Evolutionary conservation across 1,140 invertebrate genomes (phyloP), one percentile per base, ranked within the genome.

Genomic region (Aphaenogaster ashmeadi): DNA sequence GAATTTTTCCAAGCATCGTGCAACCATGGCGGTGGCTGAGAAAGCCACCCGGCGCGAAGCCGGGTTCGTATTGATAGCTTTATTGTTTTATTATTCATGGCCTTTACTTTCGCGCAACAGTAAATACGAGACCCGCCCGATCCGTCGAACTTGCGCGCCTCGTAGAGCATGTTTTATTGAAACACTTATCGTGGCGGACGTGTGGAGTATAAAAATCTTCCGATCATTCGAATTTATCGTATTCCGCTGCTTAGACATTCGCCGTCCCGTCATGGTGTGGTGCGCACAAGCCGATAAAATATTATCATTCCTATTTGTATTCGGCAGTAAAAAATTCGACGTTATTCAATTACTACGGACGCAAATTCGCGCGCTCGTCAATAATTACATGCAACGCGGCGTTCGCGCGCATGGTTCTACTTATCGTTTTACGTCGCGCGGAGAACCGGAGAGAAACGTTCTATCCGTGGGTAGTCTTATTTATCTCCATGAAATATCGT

Each of bases 131-230:
- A 60, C 13, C 60, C 18, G 44, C 66, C 58, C 56, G 41, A 67
- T 81, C 62, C 67, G 60, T 79, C 77, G 56, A 89, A 86, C 79
- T 64, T 69, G 81, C 78, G 81, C 72, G 78, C 74, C 88, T 67
- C 87, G 87, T 92, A 92, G 90, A 93, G 54, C 87, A 91, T 87
- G 74, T 93, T 93, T 93, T 91, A 93, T 93, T 88, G 89, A 91
- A 88, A 92, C 89, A 88, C 90, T 92, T 91, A 92, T 93, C 91
- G 86, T 69, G 60, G 80, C 72, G 58, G 80, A 86, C 84, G 87
- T 80, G 89, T 90, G 50, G 88, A 83, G 58, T 38, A 84, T 90
- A 92, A 91, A 92, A 90, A 86, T 90, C 81, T 75, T 85, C 60
- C 52, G 88, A 90, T 88, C 88, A 66, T 80, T 87, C 79, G 72